Evolutionary conservation across 2,888 invertebrate species (phyloP).

Genomic region (Dilophus febrilis): DNA sequence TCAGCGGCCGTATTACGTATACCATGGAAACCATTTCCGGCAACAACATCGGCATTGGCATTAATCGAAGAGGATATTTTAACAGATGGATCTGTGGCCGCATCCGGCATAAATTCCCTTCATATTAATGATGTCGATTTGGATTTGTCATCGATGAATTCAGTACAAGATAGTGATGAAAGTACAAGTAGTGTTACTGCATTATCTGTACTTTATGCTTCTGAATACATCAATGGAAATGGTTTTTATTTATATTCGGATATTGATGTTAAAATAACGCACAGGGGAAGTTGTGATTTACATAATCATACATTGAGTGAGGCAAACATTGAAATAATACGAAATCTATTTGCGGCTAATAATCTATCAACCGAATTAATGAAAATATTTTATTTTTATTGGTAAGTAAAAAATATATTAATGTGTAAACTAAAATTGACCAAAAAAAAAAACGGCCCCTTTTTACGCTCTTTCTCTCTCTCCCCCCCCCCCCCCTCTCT

Average conservation of each 20-base stretch:
- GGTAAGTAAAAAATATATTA: slow-evolving; percentile 60
- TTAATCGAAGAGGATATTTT: slow-evolving; percentile 15
- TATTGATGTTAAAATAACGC: slow-evolving; percentile 33
- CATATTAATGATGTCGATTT: neutral
- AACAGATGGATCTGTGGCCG: slow-evolving; percentile 4
- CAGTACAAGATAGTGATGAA: slow-evolving; percentile 30
- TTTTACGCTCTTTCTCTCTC: too few species aligned
- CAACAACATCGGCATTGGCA: slow-evolving; percentile 31
- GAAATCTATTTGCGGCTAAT: neutral
- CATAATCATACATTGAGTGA: slow-evolving; percentile 2
- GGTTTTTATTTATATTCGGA: slow-evolving; percentile 60
- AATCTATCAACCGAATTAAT: slow-evolving; percentile 35
- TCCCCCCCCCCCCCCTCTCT: neutral
- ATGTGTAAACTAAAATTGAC: slow-evolving; percentile 34
- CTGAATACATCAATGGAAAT: slow-evolving; percentile 56
- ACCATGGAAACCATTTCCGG: slow-evolving; percentile 60
- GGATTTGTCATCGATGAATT: neutral
- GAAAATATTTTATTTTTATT: slow-evolving; percentile 59
- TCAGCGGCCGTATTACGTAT: slow-evolving; percentile 27
- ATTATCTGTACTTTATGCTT: slow-evolving; percentile 54
- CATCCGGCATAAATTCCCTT: neutral
- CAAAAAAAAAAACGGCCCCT: too few species aligned
- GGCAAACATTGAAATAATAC: neutral
- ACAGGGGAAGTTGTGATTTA: slow-evolving; percentile 16
- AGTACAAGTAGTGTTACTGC: slow-evolving; percentile 35